Evolutionary conservation across 1,140 invertebrate genomes (phyloP).

Genomic region (Gyrodactylus bullatarudis): DNA sequence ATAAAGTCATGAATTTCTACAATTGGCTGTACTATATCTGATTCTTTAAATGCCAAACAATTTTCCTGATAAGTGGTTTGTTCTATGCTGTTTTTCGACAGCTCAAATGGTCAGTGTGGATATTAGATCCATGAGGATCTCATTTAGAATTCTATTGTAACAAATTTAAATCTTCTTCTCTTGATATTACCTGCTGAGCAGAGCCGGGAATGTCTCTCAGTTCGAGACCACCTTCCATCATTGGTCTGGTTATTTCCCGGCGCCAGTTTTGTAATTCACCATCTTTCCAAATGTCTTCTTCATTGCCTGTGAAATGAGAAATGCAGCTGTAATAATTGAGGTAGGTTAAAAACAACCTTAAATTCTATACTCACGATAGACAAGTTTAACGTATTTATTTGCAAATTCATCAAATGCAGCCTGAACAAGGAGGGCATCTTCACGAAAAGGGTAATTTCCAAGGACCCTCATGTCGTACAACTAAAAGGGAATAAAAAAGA

Average conservation of each 20-base stretch:
- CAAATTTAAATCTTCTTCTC: neutral
- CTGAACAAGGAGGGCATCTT: conserved; percentile 21
- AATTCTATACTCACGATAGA: conserved; percentile 12
- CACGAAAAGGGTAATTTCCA: conserved; percentile 23
- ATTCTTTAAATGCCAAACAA: no score
- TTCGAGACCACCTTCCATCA: conserved; percentile 3
- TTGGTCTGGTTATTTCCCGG: neutral
- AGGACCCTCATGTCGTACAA: conserved; percentile 16
- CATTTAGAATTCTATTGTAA: neutral
- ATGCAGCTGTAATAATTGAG: neutral
- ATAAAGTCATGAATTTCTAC: no score
- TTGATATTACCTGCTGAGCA: neutral
- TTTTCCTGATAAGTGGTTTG: no score
- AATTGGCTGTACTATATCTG: no score
- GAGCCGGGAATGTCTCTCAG: conserved; percentile 3
- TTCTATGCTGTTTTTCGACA: no score
- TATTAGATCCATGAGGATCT: no score
- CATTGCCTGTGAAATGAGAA: neutral
- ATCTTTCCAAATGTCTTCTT: neutral
- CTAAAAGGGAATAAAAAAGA: conserved; percentile 10
- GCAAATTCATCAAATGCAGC: conserved; percentile 20
- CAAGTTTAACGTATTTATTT: conserved; percentile 16
- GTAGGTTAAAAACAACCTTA: neutral
- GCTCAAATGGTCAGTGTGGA: no score
- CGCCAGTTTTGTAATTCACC: conserved; percentile 5